Base-by-base conservation (phyloP, 2,113 vertebrate genomes). In the Perca flavescens region DNA sequence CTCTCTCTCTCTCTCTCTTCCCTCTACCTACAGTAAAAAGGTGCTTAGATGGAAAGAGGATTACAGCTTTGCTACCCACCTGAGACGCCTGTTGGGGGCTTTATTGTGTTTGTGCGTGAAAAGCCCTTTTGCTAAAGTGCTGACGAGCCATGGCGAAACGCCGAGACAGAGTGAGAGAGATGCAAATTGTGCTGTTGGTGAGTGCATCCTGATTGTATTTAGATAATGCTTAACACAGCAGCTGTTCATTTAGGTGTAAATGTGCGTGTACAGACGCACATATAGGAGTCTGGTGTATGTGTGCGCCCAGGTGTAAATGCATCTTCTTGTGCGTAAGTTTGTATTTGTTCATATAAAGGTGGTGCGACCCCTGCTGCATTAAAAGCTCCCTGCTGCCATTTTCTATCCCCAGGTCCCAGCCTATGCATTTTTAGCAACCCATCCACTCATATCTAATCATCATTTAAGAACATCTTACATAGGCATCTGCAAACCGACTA, bases 21-120 rank as follows among this genome's bases (percentile, higher is more conserved):
- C 80, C 53, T 70, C 74, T 84, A 80, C 88, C 84, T 74, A 77
- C 88, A 80, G 89, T 91, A 91, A 90, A 92, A 91, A 88, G 86
- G 87, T 93, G 91, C 93, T 93, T 88, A 91, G 89, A 93, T 93
- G 88, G 83, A 93, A 93, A 92, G 88, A 89, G 91, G 90, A 91
- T 93, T 93, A 93, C 69, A 84, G 91, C 90, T 91, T 86, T 91
- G 89, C 90, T 91, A 78, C 89, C 90, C 89, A 91, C 90, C 92
- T 91, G 90, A 93, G 90, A 94, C 62, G 88, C 89, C 92, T 88
- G 88, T 91, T 87, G 90, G 88, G 66, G 90, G 90, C 86, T 92
- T 93, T 92, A 93, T 92, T 91, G 91, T 93, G 89, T 93, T 91
- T 93, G 88, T 88, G 89, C 52, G 86, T 89, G 91, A 92, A 93